phyloP scores from a whole-genome alignment of 1,140 invertebrate species.

The Drosophila tropicalis region DNA sequence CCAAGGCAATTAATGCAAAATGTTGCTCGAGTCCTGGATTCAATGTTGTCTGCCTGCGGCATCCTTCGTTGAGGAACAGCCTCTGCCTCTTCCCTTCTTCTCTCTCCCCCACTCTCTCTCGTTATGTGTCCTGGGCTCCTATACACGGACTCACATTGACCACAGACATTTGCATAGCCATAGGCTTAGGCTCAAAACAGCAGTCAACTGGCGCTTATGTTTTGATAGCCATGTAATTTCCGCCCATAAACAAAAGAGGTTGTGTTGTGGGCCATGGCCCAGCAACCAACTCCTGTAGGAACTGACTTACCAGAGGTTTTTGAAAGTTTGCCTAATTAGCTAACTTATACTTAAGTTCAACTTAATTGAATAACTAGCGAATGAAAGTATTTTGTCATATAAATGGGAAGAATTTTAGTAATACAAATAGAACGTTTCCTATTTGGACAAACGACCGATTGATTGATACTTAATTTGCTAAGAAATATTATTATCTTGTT shows the following conservation, averaged over 20 bases:
- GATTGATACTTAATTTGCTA: no score
- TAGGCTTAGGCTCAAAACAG: slow-evolving; percentile 44
- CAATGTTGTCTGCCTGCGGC: slow-evolving; percentile 15
- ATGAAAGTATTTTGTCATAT: no score
- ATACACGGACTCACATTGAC: slow-evolving; percentile 64
- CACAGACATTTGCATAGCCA: slow-evolving; percentile 68
- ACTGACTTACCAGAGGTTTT: background rate
- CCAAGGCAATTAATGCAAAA: slow-evolving; percentile 63
- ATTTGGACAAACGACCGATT: no score
- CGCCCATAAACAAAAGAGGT: slow-evolving; percentile 66
- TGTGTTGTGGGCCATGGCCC: background rate
- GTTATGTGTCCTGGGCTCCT: background rate
- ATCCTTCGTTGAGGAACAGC: background rate
- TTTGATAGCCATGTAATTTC: slow-evolving; percentile 79
- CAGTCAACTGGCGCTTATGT: slow-evolving; percentile 75
- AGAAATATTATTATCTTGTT: no score
- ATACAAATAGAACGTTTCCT: background rate
- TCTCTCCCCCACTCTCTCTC: background rate
- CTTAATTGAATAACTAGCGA: background rate
- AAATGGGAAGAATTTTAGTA: background rate
- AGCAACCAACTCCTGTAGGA: background rate
- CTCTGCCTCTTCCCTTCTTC: background rate
- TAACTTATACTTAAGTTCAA: background rate
- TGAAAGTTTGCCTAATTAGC: background rate
- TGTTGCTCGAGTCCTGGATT: slow-evolving; percentile 32